Evolutionary conservation across 2,113 vertebrate genomes (phyloP).

Genomic region (Gobiocypris rarus): DNA sequence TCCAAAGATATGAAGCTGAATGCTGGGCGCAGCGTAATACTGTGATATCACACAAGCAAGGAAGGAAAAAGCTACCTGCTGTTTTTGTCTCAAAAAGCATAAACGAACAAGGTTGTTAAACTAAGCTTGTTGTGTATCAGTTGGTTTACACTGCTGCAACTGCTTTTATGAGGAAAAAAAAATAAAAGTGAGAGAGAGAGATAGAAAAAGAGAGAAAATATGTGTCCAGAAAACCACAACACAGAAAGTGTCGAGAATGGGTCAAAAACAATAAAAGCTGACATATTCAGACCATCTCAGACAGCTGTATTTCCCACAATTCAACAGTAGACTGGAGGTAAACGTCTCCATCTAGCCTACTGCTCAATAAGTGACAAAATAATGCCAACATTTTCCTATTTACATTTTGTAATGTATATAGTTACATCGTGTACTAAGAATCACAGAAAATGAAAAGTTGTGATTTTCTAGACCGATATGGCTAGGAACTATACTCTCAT

Average conservation of each 20-base stretch:
- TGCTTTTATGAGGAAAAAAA: background rate
- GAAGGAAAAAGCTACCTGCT: background rate
- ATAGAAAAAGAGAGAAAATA: background rate
- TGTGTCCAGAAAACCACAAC: background rate
- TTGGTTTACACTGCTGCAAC: background rate
- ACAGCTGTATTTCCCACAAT: background rate
- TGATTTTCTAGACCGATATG: too few relatives aligned
- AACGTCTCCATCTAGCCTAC: too few relatives aligned
- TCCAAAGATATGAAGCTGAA: background rate
- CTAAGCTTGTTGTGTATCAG: conserved; percentile 24
- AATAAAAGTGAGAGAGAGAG: background rate
- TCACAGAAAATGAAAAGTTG: too few relatives aligned
- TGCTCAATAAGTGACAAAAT: too few relatives aligned
- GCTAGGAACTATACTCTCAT: too few relatives aligned
- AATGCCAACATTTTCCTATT: too few relatives aligned
- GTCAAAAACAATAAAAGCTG: conserved; percentile 8
- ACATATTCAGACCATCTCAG: conserved; percentile 37
- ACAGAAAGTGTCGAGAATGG: conserved; percentile 5
- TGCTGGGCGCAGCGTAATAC: background rate
- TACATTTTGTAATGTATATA: too few relatives aligned
- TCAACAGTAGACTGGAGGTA: too few relatives aligned
- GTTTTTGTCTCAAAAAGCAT: conserved; percentile 1
- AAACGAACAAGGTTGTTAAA: conserved; percentile 16
- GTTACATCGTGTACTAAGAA: too few relatives aligned
- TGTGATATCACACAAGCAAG: background rate